phyloP scores from a whole-genome alignment of 2,888 invertebrate genomes.

The Criorhina ranunculi region DNA sequence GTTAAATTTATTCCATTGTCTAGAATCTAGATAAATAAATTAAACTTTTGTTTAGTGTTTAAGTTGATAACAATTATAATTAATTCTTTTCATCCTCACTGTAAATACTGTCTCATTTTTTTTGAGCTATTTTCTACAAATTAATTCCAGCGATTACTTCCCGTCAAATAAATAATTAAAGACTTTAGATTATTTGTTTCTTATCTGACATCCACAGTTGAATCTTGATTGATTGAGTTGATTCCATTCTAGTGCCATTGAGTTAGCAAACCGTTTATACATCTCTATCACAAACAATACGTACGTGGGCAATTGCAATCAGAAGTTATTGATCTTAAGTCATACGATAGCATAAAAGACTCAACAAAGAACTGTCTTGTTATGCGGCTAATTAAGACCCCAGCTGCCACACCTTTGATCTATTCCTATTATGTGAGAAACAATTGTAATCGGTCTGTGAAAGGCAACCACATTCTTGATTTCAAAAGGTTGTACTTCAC shows the following conservation, averaged over 20 bases:
- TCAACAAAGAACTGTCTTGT: slow-evolving; percentile 38
- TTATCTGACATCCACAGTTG: slow-evolving; percentile 3
- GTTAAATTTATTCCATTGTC: too few species aligned
- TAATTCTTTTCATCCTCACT: background rate
- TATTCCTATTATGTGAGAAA: background rate
- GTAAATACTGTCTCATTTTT: background rate
- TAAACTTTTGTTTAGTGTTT: too few species aligned
- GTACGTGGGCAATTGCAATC: background rate
- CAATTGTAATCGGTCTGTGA: slow-evolving; percentile 15
- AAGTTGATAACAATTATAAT: background rate
- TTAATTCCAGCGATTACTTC: background rate
- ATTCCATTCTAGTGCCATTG: background rate
- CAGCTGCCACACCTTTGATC: slow-evolving; percentile 59
- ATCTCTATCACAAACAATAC: background rate
- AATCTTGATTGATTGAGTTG: slow-evolving; percentile 14
- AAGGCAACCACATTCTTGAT: slow-evolving; percentile 49
- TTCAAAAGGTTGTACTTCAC: slow-evolving; percentile 22
- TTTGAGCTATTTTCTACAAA: background rate
- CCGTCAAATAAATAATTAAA: slow-evolving; percentile 6
- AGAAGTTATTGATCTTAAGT: slow-evolving; percentile 9
- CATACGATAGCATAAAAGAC: slow-evolving; percentile 2
- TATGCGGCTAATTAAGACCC: slow-evolving; percentile 49
- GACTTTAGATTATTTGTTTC: background rate
- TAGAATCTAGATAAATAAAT: too few species aligned
- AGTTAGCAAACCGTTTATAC: background rate